Evolutionary conservation across 2,888 invertebrate genomes (phyloP), one percentile per base, ranked within the genome.

Genomic region (Dysmachus trigonus): DNA sequence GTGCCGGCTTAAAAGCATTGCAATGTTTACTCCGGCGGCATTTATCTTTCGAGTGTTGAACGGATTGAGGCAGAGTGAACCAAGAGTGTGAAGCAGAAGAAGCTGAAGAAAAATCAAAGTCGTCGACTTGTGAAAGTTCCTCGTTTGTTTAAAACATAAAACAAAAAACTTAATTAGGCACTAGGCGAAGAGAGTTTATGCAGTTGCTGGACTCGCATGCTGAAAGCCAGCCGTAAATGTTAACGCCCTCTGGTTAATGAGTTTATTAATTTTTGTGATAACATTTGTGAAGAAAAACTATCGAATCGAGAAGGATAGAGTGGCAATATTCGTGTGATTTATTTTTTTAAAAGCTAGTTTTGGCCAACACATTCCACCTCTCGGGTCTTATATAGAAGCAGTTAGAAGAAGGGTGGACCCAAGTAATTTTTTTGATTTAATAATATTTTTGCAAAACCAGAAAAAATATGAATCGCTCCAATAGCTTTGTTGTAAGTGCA

Each of bases 401-500:
- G 27, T 27, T 72, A 72, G 33, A 41, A 13, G 38, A 77, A 38
- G 18, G 18, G 33, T 30, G 81, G 62, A 15, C 27, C 72, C 83
- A 83, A 83, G 83, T 83, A 83, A 83, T 41, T 83, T 83, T 41
- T 83, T 83, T 83, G 18, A 22, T 83, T 72, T 83, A 35, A 72
- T 13, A 72, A 30, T 30, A 77, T 62, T 2, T 62, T 62, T 62
- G 27, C 62, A 62, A 62, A 62, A 72, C 72, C 33, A 72, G 72
- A 71, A 76, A 35, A 71, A 89, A 87, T 87, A 90, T 92, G 90
- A 91, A 91, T 90, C 91, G 92, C 87, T 91, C 92, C 82, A 91
- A 90, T 88, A 92, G 92, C 89, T 92, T 92, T 89, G 91, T 92
- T 89, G 91, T 91, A 31, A 91, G 89, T 88, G 90, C 91, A 53